A percentile compares a stretch with the other conserved stretches of the same genome.
Conservation (phyloP, 2,797 vertebrate species). For the Karalla daura region DNA sequence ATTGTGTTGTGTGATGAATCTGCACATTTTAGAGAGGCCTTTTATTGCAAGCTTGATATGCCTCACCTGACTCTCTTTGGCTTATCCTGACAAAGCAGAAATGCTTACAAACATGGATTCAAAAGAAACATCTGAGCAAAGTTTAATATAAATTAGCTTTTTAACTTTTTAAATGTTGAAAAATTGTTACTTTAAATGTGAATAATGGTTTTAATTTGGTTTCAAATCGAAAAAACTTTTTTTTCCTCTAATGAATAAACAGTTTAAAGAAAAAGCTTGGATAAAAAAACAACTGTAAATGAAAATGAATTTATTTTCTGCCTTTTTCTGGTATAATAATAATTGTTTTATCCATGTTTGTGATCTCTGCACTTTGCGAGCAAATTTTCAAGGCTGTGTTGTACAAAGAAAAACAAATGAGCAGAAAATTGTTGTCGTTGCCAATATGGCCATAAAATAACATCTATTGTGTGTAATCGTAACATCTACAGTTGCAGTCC, state of each 20-base stretch:
- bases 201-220: too few relatives aligned
- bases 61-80: background rate
- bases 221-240: too few relatives aligned
- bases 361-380: background rate
- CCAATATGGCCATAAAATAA: too few relatives aligned
- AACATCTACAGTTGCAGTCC: too few relatives aligned
- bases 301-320: background rate
- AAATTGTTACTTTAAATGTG: too few relatives aligned
- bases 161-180: too few relatives aligned
- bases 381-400: background rate
- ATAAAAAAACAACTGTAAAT: background rate
- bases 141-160: background rate
- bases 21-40: background rate
- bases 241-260: background rate
- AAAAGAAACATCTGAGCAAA: background rate
- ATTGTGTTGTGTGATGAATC: background rate
- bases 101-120: background rate
- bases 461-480: too few relatives aligned
- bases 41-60: background rate
- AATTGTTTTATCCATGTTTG: background rate
- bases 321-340: background rate
- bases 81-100: background rate
- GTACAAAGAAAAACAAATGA: background rate
- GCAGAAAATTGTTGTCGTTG: background rate
- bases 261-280: too few relatives aligned